Conservation (phyloP, 2,113 vertebrate genomes). For the Junco hyemalis region DNA sequence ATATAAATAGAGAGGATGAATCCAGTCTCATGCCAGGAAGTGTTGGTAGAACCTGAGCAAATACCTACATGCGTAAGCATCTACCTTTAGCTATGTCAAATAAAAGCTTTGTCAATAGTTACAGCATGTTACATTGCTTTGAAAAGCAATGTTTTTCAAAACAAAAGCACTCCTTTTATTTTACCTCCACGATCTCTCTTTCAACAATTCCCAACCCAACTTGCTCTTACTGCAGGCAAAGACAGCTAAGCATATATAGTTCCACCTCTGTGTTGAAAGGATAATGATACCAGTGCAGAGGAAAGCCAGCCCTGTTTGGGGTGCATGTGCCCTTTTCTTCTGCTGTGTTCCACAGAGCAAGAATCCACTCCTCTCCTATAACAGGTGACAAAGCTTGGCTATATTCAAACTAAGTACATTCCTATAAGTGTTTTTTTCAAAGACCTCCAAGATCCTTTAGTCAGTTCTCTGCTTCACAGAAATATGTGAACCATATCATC, state of each 20-base stretch:
- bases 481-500: background rate
- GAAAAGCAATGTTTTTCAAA: conserved; percentile 21
- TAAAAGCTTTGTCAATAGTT: conserved; percentile 62
- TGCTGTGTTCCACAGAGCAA: background rate
- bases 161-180: conserved; percentile 6
- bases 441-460: background rate
- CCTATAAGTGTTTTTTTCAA: background rate
- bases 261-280: background rate
- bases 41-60: conserved; percentile 24
- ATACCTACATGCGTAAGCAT: conserved; percentile 37
- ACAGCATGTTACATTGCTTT: background rate
- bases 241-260: background rate
- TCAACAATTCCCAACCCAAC: background rate
- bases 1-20: background rate
- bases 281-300: background rate
- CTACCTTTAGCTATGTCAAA: background rate
- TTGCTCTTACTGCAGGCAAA: background rate
- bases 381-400: background rate
- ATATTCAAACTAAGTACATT: background rate
- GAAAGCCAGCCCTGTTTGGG: background rate
- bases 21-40: background rate
- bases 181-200: background rate
- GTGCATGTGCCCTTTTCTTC: background rate
- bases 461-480: background rate
- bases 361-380: background rate